A percentile compares a stretch with the other conserved stretches of the same genome.
phyloP scores from a whole-genome alignment of 2,113 vertebrate genomes.

The Sander lucioperca region DNA sequence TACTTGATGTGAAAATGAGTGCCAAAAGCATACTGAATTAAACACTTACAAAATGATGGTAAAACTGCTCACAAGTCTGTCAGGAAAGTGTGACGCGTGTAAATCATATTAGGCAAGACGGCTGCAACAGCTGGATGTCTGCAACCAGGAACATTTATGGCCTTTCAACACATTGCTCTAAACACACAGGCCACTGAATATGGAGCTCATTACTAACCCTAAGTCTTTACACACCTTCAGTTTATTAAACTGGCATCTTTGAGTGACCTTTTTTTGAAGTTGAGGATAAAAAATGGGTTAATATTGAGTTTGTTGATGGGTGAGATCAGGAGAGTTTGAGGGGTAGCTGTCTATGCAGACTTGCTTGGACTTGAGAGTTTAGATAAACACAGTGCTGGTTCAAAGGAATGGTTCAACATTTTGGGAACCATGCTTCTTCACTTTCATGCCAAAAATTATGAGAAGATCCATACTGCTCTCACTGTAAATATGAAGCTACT shows the following conservation, averaged over 20 bases:
- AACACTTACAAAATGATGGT: background rate
- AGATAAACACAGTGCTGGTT: background rate
- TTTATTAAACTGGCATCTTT: background rate
- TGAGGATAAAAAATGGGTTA: background rate
- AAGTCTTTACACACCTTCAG: constrained; percentile 9
- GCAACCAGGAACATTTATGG: constrained; percentile 25
- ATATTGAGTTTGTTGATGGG: background rate
- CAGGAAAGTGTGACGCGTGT: constrained; percentile 24
- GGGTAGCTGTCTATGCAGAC: background rate
- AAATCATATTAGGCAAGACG: constrained; percentile 17
- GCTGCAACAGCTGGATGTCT: constrained; percentile 32
- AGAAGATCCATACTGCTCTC: background rate
- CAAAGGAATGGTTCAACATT: background rate
- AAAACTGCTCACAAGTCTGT: constrained; percentile 27
- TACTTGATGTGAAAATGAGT: background rate
- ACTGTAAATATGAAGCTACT: background rate
- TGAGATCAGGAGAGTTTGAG: background rate
- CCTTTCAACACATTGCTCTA: background rate
- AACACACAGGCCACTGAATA: background rate
- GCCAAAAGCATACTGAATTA: background rate
- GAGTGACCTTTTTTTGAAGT: background rate
- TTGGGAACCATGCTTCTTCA: background rate
- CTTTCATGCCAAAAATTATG: background rate
- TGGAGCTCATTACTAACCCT: background rate
- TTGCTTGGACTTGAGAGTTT: background rate